phyloP scores from a whole-genome alignment of 35 echinoderm and acorn worm species.

The Heliocidaris tuberculata region DNA sequence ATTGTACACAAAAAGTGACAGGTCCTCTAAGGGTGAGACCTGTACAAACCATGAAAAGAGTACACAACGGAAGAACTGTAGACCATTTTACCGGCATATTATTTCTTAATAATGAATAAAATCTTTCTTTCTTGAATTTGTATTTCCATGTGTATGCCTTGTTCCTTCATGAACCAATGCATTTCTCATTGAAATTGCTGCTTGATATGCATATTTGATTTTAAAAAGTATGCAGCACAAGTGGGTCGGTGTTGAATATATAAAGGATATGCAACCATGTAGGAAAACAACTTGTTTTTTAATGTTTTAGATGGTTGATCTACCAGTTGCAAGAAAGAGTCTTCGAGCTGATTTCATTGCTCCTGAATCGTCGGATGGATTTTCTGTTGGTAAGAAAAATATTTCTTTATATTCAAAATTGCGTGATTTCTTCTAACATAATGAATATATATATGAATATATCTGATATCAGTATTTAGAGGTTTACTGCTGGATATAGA shows the following conservation, averaged over 20 bases:
- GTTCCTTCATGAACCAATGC: too few species aligned
- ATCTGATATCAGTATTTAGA: too few species aligned
- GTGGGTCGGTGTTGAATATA: not conserved
- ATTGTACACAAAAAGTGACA: too few species aligned
- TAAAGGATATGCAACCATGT: not conserved
- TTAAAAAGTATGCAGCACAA: not conserved
- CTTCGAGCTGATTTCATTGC: conserved; percentile 27
- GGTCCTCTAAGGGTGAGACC: too few species aligned
- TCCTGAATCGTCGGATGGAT: not conserved
- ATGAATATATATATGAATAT: not conserved
- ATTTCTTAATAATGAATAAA: too few species aligned
- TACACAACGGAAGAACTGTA: too few species aligned
- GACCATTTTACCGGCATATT: too few species aligned
- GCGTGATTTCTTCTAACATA: not conserved
- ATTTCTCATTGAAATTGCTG: not conserved
- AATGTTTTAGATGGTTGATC: not conserved
- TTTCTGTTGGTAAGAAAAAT: conserved; percentile 22
- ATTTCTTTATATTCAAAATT: too few species aligned
- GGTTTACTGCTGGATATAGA: too few species aligned
- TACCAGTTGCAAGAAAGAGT: conserved; percentile 22
- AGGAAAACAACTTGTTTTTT: not conserved
- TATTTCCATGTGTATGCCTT: too few species aligned
- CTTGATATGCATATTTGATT: not conserved
- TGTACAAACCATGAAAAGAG: too few species aligned
- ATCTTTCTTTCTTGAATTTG: too few species aligned